phyloP scores from a whole-genome alignment of 2,113 vertebrate species.

The Columba livia region DNA sequence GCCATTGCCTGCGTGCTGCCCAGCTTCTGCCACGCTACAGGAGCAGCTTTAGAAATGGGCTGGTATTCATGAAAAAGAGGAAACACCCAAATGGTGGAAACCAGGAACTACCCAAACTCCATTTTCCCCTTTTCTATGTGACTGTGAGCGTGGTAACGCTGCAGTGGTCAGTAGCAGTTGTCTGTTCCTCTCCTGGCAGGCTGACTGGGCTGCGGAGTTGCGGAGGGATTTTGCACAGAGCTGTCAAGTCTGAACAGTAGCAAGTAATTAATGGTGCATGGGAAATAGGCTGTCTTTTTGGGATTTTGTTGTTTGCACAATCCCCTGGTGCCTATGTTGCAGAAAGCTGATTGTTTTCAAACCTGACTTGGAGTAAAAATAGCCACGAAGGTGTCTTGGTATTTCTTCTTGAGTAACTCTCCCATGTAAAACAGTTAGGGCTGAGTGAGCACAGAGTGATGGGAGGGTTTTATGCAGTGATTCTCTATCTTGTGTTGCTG shows the following conservation, averaged over 20 bases:
- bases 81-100: background rate
- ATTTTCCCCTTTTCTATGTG: background rate
- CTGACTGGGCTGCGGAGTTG: background rate
- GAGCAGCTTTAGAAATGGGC: background rate
- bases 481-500: background rate
- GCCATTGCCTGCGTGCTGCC: background rate
- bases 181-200: background rate
- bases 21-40: background rate
- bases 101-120: background rate
- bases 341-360: background rate
- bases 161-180: background rate
- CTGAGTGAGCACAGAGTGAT: background rate
- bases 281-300: background rate
- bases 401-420: background rate
- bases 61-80: background rate
- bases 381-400: background rate
- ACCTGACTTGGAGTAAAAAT: background rate
- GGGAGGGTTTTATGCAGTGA: background rate
- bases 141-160: background rate
- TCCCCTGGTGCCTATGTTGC: background rate
- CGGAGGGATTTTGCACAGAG: background rate
- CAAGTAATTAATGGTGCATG: background rate
- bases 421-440: background rate
- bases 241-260: background rate
- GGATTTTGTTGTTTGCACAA: background rate